These are phyloP conservation scores for Pocillopora meandrina DNA, from an alignment of 92 coral and sea anemone species.

Conservation along the genomic window DNA sequence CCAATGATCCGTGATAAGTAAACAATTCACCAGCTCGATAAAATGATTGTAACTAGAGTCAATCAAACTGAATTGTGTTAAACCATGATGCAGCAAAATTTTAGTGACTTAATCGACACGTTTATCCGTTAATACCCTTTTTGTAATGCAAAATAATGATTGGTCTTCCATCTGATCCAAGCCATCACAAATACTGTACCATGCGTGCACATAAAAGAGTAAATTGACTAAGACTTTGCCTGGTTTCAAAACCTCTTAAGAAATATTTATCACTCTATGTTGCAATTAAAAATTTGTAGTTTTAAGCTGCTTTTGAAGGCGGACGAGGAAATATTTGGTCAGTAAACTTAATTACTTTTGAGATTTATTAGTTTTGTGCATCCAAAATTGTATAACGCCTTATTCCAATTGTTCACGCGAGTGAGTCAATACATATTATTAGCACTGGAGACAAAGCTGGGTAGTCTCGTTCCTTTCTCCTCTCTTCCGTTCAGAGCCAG, in stretches of 20 bases:
- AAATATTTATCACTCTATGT: not conserved
- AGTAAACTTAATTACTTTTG: not conserved
- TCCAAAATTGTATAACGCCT: constrained; percentile 6
- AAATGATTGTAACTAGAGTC: not conserved
- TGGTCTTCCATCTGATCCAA: not conserved
- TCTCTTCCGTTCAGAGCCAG: no score
- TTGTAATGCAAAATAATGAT: constrained; percentile 1
- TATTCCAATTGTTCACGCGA: not conserved
- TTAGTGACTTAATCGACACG: not conserved
- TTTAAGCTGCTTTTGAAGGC: not conserved
- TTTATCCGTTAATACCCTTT: not conserved
- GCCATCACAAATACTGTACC: not conserved
- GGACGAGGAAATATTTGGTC: not conserved
- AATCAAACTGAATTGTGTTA: not conserved
- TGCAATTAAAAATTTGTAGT: not conserved
- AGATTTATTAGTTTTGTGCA: not conserved
- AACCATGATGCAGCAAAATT: not conserved
- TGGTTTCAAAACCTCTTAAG: not conserved
- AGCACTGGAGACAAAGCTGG: not conserved
- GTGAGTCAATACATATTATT: not conserved
- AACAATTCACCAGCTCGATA: not conserved
- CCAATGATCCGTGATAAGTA: no score
- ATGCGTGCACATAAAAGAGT: not conserved
- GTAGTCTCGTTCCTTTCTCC: constrained; percentile 11
- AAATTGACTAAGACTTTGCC: not conserved